Evolutionary conservation across 2,888 invertebrate genomes (phyloP).

Genomic region (Diarsia brunnea): DNA sequence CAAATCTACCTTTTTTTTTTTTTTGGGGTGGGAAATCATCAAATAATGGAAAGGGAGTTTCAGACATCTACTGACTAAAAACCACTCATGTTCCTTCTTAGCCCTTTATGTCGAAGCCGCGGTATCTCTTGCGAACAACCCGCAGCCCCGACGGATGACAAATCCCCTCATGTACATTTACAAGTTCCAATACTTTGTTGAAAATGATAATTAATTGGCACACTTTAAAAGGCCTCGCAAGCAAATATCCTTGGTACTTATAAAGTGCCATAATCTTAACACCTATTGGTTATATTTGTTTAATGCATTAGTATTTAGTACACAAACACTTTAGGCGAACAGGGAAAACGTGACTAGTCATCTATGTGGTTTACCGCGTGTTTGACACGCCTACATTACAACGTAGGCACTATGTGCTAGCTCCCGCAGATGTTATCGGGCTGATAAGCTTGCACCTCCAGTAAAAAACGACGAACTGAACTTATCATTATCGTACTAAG

Average conservation of each 20-base stretch:
- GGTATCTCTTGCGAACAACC: too few species aligned
- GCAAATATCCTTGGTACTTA: constrained; percentile 22
- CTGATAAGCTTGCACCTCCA: constrained; percentile 30
- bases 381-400: constrained; percentile 13
- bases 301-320: constrained; percentile 15
- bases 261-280: constrained; percentile 36
- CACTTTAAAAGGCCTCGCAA: neutral
- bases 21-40: too few species aligned
- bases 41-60: too few species aligned
- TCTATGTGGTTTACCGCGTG: neutral
- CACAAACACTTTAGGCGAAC: constrained; percentile 6
- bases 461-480: constrained; percentile 12
- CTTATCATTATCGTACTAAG: neutral
- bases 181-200: neutral
- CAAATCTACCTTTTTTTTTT: neutral
- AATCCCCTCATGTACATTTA: neutral
- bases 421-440: constrained; percentile 15
- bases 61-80: too few species aligned
- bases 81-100: too few species aligned
- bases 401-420: constrained; percentile 18
- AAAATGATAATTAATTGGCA: constrained; percentile 2
- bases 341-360: constrained; percentile 22
- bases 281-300: constrained; percentile 21
- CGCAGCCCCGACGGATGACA: too few species aligned
- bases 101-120: too few species aligned